Evolutionary conservation across 2,113 vertebrate species (phyloP).

Genomic region (Phyllopteryx taeniolatus): DNA sequence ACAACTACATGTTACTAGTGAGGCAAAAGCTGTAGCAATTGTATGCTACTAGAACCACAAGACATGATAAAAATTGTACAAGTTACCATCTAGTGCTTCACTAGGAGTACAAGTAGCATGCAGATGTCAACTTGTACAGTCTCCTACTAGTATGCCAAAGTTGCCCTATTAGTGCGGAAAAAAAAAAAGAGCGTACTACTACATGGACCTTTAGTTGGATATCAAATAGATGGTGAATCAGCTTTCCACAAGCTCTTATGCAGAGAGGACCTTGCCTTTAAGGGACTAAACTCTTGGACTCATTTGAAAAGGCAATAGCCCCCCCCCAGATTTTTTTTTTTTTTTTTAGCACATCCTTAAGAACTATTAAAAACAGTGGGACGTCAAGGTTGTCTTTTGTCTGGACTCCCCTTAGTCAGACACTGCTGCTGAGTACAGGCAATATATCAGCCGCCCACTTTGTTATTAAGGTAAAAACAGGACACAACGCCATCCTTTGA

Average conservation of each 20-base stretch:
- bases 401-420: conserved; percentile 48
- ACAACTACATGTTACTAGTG: too few relatives aligned
- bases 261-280: conserved; percentile 10
- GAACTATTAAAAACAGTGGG: conserved; percentile 72
- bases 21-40: too few relatives aligned
- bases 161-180: too few relatives aligned
- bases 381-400: conserved; percentile 53
- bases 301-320: conserved; percentile 30
- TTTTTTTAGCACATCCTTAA: conserved; percentile 43
- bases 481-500: not conserved
- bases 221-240: too few relatives aligned
- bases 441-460: conserved; percentile 62
- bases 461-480: conserved; percentile 61
- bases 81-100: too few relatives aligned
- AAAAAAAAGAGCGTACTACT: too few relatives aligned
- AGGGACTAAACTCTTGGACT: conserved; percentile 26
- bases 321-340: conserved; percentile 23
- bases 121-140: too few relatives aligned
- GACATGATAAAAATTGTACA: too few relatives aligned
- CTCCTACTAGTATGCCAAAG: too few relatives aligned
- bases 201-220: too few relatives aligned
- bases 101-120: too few relatives aligned
- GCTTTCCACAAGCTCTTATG: not conserved
- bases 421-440: conserved; percentile 60
- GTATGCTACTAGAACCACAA: too few relatives aligned